These are phyloP conservation scores for Onychomys torridus DNA, from an alignment of 2,797 vertebrate genomes.

Conservation along the genomic window DNA sequence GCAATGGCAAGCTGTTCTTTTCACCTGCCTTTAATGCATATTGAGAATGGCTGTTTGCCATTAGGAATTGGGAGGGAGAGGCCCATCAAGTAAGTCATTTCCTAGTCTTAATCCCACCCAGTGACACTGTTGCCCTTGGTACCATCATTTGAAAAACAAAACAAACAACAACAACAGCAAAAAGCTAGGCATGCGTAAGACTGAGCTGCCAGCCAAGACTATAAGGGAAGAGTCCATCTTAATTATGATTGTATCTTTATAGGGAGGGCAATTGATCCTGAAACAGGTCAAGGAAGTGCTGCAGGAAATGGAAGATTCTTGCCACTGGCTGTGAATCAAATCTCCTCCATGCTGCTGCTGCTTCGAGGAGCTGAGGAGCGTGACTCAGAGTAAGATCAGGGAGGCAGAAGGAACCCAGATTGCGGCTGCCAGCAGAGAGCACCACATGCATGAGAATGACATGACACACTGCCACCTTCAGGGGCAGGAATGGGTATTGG, in stretches of 20 bases:
- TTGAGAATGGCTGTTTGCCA: background rate
- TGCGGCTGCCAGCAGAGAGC: slow-evolving; percentile 81
- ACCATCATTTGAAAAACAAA: slow-evolving; percentile 8
- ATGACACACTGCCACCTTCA: background rate
- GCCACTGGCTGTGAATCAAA: background rate
- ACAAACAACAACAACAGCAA: background rate
- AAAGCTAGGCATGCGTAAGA: background rate
- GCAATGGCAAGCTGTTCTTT: background rate
- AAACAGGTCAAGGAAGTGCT: background rate
- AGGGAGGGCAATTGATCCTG: background rate
- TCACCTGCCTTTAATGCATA: background rate
- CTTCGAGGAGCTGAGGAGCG: too few relatives aligned
- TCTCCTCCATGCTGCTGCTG: background rate
- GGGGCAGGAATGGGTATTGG: background rate
- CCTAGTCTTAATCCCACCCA: background rate
- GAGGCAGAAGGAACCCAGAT: background rate
- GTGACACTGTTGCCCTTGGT: background rate
- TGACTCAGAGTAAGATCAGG: background rate
- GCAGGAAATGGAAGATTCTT: background rate
- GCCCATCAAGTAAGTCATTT: background rate
- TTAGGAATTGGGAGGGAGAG: background rate
- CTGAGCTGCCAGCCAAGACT: background rate
- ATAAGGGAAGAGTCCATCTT: background rate
- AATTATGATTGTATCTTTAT: background rate
- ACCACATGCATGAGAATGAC: slow-evolving; percentile 64